Percentiles rank a stretch among this genome's conserved stretches.
phyloP scores from a whole-genome alignment of 2,888 invertebrate genomes.

The Ormyrus nitidulus region DNA sequence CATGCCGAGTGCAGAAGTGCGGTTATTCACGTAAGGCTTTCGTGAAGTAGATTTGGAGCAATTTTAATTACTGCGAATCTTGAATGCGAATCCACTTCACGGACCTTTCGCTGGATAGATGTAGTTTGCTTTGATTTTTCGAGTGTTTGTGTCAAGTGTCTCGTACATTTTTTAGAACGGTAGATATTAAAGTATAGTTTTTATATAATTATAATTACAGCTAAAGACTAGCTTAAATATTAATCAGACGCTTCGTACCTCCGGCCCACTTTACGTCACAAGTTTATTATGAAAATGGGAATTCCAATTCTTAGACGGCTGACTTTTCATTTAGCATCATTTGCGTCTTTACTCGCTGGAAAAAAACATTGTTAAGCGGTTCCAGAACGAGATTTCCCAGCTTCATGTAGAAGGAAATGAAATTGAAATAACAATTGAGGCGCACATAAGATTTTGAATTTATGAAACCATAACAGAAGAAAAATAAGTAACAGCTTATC shows the following conservation, averaged over 20 bases:
- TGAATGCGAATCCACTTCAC: constrained; percentile 29
- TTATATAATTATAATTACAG: constrained; percentile 26
- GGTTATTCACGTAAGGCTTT: constrained; percentile 27
- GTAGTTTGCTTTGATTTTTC: constrained; percentile 21
- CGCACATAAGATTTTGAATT: constrained; percentile 12
- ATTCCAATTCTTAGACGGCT: constrained; percentile 33
- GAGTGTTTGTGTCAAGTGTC: constrained; percentile 45
- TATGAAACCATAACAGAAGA: constrained; percentile 4
- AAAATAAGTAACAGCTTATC: not conserved
- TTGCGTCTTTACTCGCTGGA: not conserved
- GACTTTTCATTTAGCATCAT: not conserved
- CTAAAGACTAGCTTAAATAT: constrained; percentile 41
- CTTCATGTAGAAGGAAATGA: constrained; percentile 15
- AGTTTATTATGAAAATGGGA: constrained; percentile 40
- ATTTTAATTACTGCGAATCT: constrained; percentile 20
- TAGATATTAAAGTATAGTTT: constrained; percentile 25
- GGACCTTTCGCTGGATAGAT: constrained; percentile 4
- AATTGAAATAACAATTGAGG: constrained; percentile 33
- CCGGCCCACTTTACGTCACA: constrained; percentile 57
- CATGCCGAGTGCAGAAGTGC: constrained; percentile 56
- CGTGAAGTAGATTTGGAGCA: constrained; percentile 34
- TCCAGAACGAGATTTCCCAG: constrained; percentile 48
- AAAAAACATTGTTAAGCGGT: constrained; percentile 4
- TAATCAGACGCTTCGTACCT: constrained; percentile 51
- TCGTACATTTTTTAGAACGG: constrained; percentile 31